phyloP scores from a whole-genome alignment of 2,113 vertebrate species.

The Nothocercus julius region DNA sequence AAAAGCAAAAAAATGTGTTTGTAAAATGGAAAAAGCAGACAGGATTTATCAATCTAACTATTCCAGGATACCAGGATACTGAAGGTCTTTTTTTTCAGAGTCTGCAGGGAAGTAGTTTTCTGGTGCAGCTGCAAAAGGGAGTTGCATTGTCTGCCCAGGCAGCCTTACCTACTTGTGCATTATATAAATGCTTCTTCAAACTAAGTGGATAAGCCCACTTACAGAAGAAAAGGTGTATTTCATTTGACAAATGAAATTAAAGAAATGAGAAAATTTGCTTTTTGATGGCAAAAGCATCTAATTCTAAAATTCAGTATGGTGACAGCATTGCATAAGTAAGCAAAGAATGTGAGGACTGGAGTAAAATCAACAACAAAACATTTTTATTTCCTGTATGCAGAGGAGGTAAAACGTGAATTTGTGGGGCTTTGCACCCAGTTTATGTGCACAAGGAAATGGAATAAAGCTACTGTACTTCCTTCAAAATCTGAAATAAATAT shows the following conservation, averaged over 20 bases:
- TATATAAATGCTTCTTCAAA: background rate
- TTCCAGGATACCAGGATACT: background rate
- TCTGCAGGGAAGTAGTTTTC: background rate
- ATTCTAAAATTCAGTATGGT: background rate
- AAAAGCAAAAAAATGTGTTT: constrained; percentile 41
- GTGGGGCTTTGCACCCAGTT: constrained; percentile 4
- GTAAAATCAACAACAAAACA: background rate
- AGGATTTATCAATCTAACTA: background rate
- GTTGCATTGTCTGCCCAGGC: background rate
- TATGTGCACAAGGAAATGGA: constrained; percentile 75
- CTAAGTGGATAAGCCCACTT: background rate
- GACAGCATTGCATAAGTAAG: background rate
- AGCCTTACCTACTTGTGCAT: background rate
- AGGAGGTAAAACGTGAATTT: constrained; percentile 11
- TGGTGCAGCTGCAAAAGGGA: background rate
- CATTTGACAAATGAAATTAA: background rate
- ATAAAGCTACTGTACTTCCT: constrained; percentile 75
- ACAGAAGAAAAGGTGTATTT: accelerated
- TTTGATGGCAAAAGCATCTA: background rate
- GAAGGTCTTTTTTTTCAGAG: too few species aligned
- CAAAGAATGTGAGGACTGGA: background rate
- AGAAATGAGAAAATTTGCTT: background rate
- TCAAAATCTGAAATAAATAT: constrained; percentile 81
- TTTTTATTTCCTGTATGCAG: constrained; percentile 1
- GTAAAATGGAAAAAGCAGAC: constrained; percentile 12